Conservation (phyloP, 64 coral and sea anemone species). For the Porites lutea region DNA sequence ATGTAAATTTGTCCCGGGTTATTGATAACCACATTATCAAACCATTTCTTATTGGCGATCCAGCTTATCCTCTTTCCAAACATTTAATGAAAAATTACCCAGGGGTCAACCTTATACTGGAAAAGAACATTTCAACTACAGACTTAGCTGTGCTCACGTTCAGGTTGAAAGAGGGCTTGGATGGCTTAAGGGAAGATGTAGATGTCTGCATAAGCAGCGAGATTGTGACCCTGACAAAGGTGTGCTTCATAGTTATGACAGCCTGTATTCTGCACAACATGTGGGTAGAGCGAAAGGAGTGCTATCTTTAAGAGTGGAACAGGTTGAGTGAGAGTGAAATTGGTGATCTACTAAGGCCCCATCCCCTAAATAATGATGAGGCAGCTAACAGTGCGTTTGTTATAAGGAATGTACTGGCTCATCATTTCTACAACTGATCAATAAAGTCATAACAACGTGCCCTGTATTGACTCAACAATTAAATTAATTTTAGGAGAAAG, state of each 20-base stretch:
- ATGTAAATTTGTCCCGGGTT: slow-evolving; percentile 35
- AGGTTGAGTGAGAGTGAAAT: slow-evolving; percentile 33
- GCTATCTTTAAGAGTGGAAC: slow-evolving; percentile 36
- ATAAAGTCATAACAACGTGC: neutral
- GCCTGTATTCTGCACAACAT: slow-evolving; percentile 56
- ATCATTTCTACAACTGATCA: slow-evolving; percentile 47
- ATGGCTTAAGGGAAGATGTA: slow-evolving; percentile 52
- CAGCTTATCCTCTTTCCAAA: slow-evolving; percentile 71
- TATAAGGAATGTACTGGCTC: slow-evolving; percentile 39
- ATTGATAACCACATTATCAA: slow-evolving; percentile 54
- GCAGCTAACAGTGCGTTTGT: neutral
- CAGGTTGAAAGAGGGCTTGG: slow-evolving; percentile 65
- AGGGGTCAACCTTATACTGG: slow-evolving; percentile 36
- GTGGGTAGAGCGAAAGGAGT: slow-evolving; percentile 24
- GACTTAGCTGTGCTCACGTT: slow-evolving; percentile 27
- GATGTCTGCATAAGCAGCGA: slow-evolving; percentile 30
- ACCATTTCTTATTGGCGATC: slow-evolving; percentile 65
- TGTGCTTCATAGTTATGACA: slow-evolving; percentile 15
- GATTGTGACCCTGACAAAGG: slow-evolving; percentile 54
- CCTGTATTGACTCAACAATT: neutral
- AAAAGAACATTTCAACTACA: slow-evolving; percentile 69
- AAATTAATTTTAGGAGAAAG: neutral
- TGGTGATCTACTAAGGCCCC: slow-evolving; percentile 14
- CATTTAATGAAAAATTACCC: slow-evolving; percentile 77
- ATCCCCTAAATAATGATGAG: neutral